Base-by-base conservation (phyloP, 1,140 invertebrate genomes). In the Pseudomyrmex gracilis region DNA sequence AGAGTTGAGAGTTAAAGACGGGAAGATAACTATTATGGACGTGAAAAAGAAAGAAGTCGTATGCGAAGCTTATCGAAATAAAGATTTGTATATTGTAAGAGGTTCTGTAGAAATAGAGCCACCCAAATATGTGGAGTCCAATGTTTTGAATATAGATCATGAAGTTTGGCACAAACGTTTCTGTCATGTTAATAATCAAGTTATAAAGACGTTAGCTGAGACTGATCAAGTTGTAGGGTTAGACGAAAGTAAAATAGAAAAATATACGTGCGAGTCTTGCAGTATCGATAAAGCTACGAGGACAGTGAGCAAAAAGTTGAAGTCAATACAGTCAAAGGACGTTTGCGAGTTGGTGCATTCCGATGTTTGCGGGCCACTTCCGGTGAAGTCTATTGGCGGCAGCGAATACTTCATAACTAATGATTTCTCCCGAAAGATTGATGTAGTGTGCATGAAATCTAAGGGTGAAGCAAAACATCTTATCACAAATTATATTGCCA, bases 321-420 rank as follows among this genome's bases (percentile, higher is more conserved):
- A 68, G 12, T 17, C 22, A 15, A 73, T 51, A 66, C 73, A 78
- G 12, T 7, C 66, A 0, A 55, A 17, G 49, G 17, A 71, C 0
- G 7, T 78, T 45, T 63, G 70, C 1, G 78, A 87, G 20, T 9
- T 85, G 3, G 67, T 87, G 0, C 68, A 85, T 57, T 58, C 67
- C 5, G 78, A 87, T 9, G 8, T 85, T 5, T 87, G 73, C 2
- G 83, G 73, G 0, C 68, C 78, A 0, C 47, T 80, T 43, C 67
- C 49, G 0, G 63, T 73, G 0, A 55, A 15, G 20, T 78, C 78
- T 0, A 45, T 85, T 10, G 61, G 83, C 17, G 60, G 68, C 1
- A 80, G 63, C n/a, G 78, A 43, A 68, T 47, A 47, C 9, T 47
- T 47, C 9, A 47, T 47, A 4, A 83, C 49, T 3, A 70, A 87